phyloP scores from a whole-genome alignment of 2,888 invertebrate genomes.

The Sicus ferrugineus region DNA sequence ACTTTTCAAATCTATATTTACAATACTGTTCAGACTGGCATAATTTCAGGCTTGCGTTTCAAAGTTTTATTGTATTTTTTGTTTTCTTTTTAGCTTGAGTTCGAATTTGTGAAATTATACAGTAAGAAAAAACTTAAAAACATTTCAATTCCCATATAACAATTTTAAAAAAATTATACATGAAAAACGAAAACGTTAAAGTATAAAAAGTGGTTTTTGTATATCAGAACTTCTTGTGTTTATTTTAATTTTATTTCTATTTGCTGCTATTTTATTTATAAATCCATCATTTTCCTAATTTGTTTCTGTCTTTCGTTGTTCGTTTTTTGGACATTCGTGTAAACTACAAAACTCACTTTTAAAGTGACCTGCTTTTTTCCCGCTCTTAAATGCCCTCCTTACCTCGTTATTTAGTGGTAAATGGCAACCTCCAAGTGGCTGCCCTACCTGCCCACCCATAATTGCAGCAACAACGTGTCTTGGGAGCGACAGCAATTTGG shows the following conservation, averaged over 20 bases:
- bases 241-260: background rate
- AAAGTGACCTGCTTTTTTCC: background rate
- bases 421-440: background rate
- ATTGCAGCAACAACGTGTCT: slow-evolving; percentile 11
- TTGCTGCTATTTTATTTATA: background rate
- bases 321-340: background rate
- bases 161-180: no score
- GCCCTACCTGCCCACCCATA: background rate
- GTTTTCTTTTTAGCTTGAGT: background rate
- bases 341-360: background rate
- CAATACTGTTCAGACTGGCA: background rate
- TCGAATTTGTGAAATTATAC: background rate
- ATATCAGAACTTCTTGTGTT: no score
- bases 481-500: background rate
- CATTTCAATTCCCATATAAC: no score
- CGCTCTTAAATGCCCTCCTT: background rate
- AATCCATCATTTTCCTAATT: background rate
- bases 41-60: background rate
- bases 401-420: background rate
- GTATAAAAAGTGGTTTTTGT: no score
- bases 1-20: no score
- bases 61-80: background rate
- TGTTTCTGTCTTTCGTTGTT: background rate
- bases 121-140: no score
- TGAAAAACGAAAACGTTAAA: no score